These are phyloP conservation scores for Caerostris extrusa DNA, from an alignment of 1,140 invertebrate species.

Conservation along the genomic window DNA sequence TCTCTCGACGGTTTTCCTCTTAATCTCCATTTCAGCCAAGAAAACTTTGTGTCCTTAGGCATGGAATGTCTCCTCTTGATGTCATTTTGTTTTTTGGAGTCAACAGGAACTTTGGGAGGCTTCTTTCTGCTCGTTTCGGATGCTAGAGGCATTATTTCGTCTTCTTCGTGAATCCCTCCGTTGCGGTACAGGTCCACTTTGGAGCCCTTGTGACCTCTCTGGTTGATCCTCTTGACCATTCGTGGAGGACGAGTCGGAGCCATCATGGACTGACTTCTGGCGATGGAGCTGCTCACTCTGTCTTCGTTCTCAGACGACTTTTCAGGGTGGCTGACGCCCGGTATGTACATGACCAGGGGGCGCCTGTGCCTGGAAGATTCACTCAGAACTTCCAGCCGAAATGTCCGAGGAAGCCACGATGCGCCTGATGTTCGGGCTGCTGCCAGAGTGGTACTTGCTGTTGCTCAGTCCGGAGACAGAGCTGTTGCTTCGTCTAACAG, in stretches of 20 bases:
- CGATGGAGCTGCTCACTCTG: conserved; percentile 63
- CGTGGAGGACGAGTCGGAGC: conserved; percentile 68
- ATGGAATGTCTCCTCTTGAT: conserved; percentile 76
- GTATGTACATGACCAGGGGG: conserved; percentile 77
- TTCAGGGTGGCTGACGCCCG: conserved; percentile 73
- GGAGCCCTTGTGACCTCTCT: conserved; percentile 36
- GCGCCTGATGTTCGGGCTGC: conserved; percentile 59
- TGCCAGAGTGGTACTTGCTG: conserved; percentile 13
- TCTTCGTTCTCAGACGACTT: conserved; percentile 66
- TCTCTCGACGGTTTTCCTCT: conserved; percentile 78
- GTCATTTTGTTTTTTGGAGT: conserved; percentile 71
- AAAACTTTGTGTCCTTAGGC: conserved; percentile 78
- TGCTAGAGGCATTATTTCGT: conserved; percentile 69
- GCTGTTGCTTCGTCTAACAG: conserved; percentile 72
- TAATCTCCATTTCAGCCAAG: conserved; percentile 77
- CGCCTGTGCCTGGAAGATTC: conserved; percentile 64
- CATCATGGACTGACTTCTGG: conserved; percentile 76
- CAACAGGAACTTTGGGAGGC: conserved; percentile 63
- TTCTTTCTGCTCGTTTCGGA: conserved; percentile 70
- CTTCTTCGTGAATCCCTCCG: conserved; percentile 63
- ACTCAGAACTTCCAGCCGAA: conserved; percentile 75
- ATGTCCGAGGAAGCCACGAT: conserved; percentile 64
- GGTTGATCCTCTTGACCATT: conserved; percentile 26
- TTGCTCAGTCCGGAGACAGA: conserved; percentile 61
- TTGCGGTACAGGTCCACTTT: conserved; percentile 57